Evolutionary conservation across 2,113 vertebrate genomes (phyloP).

Genomic region (Notothenia coriiceps): DNA sequence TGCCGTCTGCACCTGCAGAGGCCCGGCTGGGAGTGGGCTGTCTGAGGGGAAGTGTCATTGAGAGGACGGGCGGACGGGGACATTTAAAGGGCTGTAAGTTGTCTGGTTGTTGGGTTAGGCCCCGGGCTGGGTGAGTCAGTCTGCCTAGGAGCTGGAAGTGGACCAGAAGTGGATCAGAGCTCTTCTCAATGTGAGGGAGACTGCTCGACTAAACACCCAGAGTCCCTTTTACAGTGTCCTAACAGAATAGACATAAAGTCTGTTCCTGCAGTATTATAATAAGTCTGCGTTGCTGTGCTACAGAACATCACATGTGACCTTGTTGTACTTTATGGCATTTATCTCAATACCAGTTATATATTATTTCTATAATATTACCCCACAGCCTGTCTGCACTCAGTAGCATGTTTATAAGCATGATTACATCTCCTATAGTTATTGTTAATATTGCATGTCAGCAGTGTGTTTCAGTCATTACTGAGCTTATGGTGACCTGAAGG

Average conservation of each 20-base stretch:
- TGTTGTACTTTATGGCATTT: slow-evolving; percentile 7
- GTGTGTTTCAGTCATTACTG: background rate
- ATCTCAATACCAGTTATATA: background rate
- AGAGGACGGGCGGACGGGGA: slow-evolving; percentile 49
- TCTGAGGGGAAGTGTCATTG: slow-evolving; percentile 43
- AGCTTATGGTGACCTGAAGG: background rate
- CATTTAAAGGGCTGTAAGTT: slow-evolving; percentile 57
- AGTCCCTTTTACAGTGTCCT: background rate
- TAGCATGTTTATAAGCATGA: background rate
- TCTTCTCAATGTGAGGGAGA: background rate
- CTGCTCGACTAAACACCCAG: background rate
- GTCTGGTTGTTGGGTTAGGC: slow-evolving; percentile 42
- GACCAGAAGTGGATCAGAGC: slow-evolving; percentile 7
- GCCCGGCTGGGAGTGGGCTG: slow-evolving; percentile 18
- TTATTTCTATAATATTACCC: background rate
- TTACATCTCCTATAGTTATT: background rate
- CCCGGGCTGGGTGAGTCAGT: slow-evolving; percentile 46
- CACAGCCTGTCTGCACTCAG: background rate
- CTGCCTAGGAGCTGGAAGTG: slow-evolving; percentile 16
- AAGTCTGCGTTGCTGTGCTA: background rate
- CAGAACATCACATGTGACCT: slow-evolving; percentile 34
- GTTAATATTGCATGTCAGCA: background rate
- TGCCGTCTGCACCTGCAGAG: slow-evolving; percentile 44
- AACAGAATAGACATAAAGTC: slow-evolving; percentile 5
- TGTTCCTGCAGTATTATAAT: background rate